Percentiles rank a stretch among this genome's conserved stretches.
Evolutionary conservation across 2,888 invertebrate genomes (phyloP).

Genomic region (Herminia tarsipennalis): DNA sequence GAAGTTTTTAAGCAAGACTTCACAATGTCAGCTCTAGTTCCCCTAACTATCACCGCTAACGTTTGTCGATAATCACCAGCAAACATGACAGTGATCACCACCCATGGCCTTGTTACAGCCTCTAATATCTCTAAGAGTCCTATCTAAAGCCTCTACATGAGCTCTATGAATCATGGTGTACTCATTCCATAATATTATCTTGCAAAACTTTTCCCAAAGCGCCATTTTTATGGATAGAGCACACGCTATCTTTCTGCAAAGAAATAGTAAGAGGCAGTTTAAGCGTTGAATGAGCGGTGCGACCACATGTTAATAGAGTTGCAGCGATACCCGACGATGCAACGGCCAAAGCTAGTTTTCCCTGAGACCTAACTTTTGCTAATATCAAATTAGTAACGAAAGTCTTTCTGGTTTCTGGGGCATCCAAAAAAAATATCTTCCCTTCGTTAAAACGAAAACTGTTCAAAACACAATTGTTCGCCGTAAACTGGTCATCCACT

Average conservation of each 20-base stretch:
- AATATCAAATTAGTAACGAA: conserved; percentile 28
- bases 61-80: conserved; percentile 38
- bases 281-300: conserved; percentile 29
- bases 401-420: conserved; percentile 13
- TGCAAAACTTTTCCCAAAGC: conserved; percentile 30
- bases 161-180: conserved; percentile 32
- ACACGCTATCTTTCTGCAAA: conserved; percentile 19
- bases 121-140: conserved; percentile 35
- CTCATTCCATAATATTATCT: conserved; percentile 29
- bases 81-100: conserved; percentile 32
- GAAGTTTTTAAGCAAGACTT: conserved; percentile 30
- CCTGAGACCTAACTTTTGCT: conserved; percentile 23
- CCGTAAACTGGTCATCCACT: conserved; percentile 21
- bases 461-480: conserved; percentile 22
- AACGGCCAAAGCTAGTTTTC: conserved; percentile 19
- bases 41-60: conserved; percentile 20
- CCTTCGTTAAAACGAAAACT: conserved; percentile 19
- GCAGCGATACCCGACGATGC: conserved; percentile 10
- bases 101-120: conserved; percentile 25
- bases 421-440: conserved; percentile 7
- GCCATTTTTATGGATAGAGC: conserved; percentile 16
- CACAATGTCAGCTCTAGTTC: conserved; percentile 33
- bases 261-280: conserved; percentile 7
- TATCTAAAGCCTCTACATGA: conserved; percentile 36
- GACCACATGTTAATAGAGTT: conserved; percentile 21